Percentiles rank a stretch among this genome's conserved stretches.
phyloP scores from a whole-genome alignment of 1,140 invertebrate genomes.

The Chymomyza costata region DNA sequence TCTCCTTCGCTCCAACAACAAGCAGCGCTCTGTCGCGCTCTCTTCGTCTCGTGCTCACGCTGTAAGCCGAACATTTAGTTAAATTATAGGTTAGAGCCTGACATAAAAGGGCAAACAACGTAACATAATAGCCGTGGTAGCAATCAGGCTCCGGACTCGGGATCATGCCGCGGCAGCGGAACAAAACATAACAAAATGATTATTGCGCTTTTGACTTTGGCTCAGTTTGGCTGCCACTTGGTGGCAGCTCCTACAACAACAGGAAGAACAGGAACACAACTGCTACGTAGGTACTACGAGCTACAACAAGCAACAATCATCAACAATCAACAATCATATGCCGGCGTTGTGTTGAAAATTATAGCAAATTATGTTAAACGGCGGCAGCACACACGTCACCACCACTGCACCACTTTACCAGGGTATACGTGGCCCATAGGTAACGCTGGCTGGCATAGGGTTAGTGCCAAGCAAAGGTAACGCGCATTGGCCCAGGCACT shows the following conservation, averaged over 20 bases:
- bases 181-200: constrained; percentile 57
- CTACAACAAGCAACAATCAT: background rate
- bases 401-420: no score
- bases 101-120: constrained; percentile 73
- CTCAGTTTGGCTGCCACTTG: constrained; percentile 25
- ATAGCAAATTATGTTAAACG: constrained; percentile 73
- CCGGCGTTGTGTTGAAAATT: constrained; percentile 66
- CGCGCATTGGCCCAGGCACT: no score
- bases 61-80: constrained; percentile 68
- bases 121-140: constrained; percentile 67
- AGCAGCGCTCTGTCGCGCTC: no score
- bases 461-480: no score
- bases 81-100: constrained; percentile 70
- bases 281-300: background rate
- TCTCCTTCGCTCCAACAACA: no score
- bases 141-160: constrained; percentile 40
- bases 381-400: constrained; percentile 46
- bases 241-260: no score
- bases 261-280: no score
- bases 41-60: no score
- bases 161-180: constrained; percentile 5
- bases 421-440: no score
- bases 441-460: no score
- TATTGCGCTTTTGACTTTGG: constrained; percentile 52
- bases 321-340: background rate